phyloP scores from a whole-genome alignment of 2,888 invertebrate species.

The Morpho deidamia region DNA sequence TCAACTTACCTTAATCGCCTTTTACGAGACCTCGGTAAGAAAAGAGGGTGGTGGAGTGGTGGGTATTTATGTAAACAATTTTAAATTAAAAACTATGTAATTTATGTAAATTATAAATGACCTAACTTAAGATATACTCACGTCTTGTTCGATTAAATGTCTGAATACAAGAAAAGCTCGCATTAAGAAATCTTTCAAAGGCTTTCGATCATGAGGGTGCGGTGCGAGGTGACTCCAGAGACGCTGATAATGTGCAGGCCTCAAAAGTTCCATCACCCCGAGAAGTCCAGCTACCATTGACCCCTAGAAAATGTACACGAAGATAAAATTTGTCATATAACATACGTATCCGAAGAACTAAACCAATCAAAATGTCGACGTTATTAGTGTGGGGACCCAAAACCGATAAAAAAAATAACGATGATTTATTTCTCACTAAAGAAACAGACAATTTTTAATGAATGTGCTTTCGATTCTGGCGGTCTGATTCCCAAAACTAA shows the following conservation, averaged over 20 bases:
- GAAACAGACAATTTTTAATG: no score
- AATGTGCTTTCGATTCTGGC: no score
- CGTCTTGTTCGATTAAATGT: slow-evolving; percentile 87
- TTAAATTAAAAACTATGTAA: neutral
- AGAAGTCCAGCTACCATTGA: slow-evolving; percentile 92
- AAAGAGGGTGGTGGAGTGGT: no score
- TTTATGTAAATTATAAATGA: neutral
- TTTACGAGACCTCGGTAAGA: no score
- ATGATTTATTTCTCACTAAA: no score
- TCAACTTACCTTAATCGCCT: no score
- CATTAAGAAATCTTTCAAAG: slow-evolving; percentile 91
- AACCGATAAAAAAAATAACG: no score
- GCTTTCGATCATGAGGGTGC: slow-evolving; percentile 84
- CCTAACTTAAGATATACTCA: slow-evolving; percentile 37
- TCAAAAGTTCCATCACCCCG: slow-evolving; percentile 90
- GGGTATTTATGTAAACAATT: neutral
- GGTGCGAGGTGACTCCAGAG: slow-evolving; percentile 90
- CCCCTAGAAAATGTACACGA: slow-evolving; percentile 70
- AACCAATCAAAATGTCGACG: no score
- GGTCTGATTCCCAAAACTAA: no score
- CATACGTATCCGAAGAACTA: neutral
- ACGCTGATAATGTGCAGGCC: slow-evolving; percentile 91
- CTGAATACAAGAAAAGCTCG: slow-evolving; percentile 88
- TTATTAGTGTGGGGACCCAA: no score
- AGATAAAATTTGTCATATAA: neutral